Evolutionary conservation across 2,113 vertebrate species (phyloP).

Genomic region (Rhinichthys klamathensis): DNA sequence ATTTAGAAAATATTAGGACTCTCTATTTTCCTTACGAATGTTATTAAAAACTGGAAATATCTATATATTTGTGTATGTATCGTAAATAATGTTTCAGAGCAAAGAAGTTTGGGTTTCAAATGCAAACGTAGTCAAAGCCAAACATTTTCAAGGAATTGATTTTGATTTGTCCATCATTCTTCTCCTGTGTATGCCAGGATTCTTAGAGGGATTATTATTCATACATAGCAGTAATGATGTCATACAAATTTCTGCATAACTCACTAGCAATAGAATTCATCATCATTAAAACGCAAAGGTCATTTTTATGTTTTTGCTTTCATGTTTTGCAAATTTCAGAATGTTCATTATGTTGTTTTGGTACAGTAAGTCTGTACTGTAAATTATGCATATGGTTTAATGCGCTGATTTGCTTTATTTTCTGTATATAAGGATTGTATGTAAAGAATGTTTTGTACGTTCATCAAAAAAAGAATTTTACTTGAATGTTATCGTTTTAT

Average conservation of each 20-base stretch:
- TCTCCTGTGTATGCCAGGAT: conserved; percentile 16
- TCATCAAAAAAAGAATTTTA: conserved; percentile 22
- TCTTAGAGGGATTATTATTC: conserved; percentile 43
- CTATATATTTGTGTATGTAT: conserved; percentile 71
- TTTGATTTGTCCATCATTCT: conserved; percentile 18
- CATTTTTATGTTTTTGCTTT: background rate
- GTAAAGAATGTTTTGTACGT: conserved; percentile 38
- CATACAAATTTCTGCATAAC: background rate
- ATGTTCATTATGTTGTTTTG: background rate
- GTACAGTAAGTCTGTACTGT: conserved; percentile 12
- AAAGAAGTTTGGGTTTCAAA: conserved; percentile 25
- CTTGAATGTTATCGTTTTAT: conserved; percentile 50
- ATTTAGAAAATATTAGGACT: conserved; percentile 54
- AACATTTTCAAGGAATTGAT: conserved; percentile 1
- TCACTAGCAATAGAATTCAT: conserved; percentile 22
- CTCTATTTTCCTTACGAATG: conserved; percentile 62
- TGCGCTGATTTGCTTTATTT: conserved; percentile 23
- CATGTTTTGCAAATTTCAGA: background rate
- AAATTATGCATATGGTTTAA: conserved; percentile 43
- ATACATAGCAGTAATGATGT: background rate
- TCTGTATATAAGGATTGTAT: conserved; percentile 37
- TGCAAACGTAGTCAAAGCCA: background rate
- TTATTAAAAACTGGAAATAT: conserved; percentile 49
- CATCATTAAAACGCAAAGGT: background rate
- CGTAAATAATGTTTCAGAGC: conserved; percentile 58